These are phyloP conservation scores for Galeopsomyia nigrocyanea DNA, from an alignment of 2,888 invertebrate genomes.

Conservation along the genomic window DNA sequence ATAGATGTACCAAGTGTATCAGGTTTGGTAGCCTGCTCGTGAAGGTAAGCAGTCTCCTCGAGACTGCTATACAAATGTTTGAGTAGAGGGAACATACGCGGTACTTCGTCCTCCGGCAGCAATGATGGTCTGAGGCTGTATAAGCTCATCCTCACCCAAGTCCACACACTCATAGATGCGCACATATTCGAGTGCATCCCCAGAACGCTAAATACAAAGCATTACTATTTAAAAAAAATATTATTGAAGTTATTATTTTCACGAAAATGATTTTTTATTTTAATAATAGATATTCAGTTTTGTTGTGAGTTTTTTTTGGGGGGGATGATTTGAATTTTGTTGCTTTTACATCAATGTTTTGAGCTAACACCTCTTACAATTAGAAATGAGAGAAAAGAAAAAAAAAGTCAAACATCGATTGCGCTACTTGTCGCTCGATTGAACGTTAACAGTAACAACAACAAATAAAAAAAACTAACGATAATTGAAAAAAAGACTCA, in stretches of 20 bases:
- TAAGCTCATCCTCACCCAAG: background rate
- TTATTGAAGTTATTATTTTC: background rate
- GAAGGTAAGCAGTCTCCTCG: background rate
- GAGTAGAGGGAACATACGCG: background rate
- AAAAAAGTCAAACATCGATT: slow-evolving; percentile 13
- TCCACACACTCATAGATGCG: background rate
- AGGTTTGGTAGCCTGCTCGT: slow-evolving; percentile 3
- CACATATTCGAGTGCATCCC: slow-evolving; percentile 10
- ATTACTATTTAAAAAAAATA: background rate
- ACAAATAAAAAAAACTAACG: background rate
- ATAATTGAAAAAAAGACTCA: background rate
- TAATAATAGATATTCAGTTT: background rate
- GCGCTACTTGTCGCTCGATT: background rate
- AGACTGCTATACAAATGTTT: background rate
- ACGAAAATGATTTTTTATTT: background rate
- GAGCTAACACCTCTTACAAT: background rate
- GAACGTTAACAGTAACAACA: background rate
- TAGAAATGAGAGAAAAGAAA: background rate
- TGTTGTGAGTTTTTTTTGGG: background rate
- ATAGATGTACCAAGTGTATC: background rate
- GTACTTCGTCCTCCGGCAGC: background rate
- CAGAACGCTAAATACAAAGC: background rate
- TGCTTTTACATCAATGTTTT: background rate
- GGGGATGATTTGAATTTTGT: too few relatives aligned
- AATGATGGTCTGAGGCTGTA: background rate